Base-by-base conservation (phyloP, 2,113 vertebrate species). In the Salvelinus sp. region DNA sequence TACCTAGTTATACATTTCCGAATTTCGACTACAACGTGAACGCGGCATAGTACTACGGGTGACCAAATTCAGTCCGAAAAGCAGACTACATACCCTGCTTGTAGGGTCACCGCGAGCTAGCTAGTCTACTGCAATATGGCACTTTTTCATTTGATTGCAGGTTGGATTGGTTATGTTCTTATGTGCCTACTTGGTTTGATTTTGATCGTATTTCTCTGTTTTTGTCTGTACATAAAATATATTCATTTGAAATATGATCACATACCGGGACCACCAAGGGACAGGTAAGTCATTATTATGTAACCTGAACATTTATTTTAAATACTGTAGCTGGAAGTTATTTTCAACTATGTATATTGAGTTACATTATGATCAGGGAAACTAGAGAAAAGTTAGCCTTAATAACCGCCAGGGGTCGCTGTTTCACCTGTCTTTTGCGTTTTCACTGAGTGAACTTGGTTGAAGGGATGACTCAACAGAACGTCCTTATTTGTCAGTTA, bases 201-300 rank as follows among this genome's bases (percentile, higher is more conserved):
- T 25, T 67, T 80, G 3, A 12, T 57, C 12, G 44, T 54, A 25
- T 83, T 80, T 44, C 23, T 75, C 18, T 6, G 20, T 13, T 93
- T 88, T 80, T 94, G 93, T 85, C 85, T 91, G 85, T 95, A 93
- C 76, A 76, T 94, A 75, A 70, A 63, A 1, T 85, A 85, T 78
- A 58, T 89, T 75, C 93, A 94, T 76, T 75, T 83, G 69, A 92
- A 92, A 73, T 95, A 93, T 78, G 94, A 95, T 78, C 84, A 91
- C 87, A 94, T 95, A 87, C 94, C 94, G 68, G 88, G 93, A 76
- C 75, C 92, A 33, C 94, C 93, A 63, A 87, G 94, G 82, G 87
- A 83, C 83, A 94, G 94, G 94, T 95, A 25, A 72, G 12, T 18
- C 9, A 23, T 18, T 54, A 70, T n/a, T 72, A 54, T 23, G 22